Percentiles rank a stretch among this genome's conserved stretches.
Conservation (phyloP, 1,140 invertebrate genomes). For the Conopomorpha cramerella region DNA sequence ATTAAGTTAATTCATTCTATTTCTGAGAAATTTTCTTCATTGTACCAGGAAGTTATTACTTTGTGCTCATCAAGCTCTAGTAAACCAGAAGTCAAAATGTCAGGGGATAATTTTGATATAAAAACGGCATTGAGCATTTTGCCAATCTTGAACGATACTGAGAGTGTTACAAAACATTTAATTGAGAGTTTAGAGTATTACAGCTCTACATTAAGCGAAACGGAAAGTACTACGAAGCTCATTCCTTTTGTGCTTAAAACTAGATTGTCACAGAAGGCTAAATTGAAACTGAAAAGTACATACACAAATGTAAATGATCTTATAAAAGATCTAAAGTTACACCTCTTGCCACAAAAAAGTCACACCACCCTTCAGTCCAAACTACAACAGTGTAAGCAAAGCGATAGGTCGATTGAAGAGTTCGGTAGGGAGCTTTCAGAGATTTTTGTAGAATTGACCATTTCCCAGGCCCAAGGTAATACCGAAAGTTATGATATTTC, state of each 20-base stretch:
- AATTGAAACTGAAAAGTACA: neutral
- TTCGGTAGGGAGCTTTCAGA: neutral
- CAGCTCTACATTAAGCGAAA: neutral
- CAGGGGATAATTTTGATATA: neutral
- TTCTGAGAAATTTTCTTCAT: neutral
- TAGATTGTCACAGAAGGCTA: neutral
- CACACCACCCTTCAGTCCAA: neutral
- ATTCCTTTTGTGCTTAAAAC: slow-evolving; percentile 1
- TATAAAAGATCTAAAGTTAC: neutral
- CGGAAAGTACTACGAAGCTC: neutral
- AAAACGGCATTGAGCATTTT: slow-evolving; percentile 1
- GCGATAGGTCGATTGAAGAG: neutral
- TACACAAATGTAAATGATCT: neutral
- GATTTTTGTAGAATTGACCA: neutral
- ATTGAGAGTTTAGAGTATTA: neutral
- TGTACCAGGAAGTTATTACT: neutral
- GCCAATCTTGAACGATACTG: neutral
- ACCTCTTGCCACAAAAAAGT: neutral
- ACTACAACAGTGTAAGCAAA: neutral
- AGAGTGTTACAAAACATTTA: neutral
- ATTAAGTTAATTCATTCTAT: neutral
- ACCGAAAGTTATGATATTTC: too few relatives aligned
- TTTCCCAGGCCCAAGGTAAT: neutral
- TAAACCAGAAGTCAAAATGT: neutral
- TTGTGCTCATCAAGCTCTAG: too few relatives aligned